Evolutionary conservation across 2,888 invertebrate genomes (phyloP).

Genomic region (Fragum fragum): DNA sequence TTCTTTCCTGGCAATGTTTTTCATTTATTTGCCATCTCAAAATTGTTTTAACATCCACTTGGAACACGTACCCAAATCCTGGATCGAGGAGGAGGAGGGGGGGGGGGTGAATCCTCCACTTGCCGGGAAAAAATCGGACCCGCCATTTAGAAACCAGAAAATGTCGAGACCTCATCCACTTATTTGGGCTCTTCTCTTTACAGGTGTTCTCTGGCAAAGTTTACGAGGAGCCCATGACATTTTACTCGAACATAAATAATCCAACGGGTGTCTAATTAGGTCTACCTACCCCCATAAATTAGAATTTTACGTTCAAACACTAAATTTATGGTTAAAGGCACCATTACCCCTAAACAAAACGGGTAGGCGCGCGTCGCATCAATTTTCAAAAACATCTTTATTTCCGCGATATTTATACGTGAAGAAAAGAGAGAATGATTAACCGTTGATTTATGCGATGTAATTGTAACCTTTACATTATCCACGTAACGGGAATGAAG

Average conservation of each 20-base stretch:
- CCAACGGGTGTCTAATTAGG: slow-evolving; percentile 21
- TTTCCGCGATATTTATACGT: background rate
- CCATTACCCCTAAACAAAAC: slow-evolving; percentile 22
- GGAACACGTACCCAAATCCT: too few relatives aligned
- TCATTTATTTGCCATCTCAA: too few relatives aligned
- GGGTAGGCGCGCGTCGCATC: slow-evolving; percentile 20
- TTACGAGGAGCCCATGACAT: slow-evolving; percentile 20
- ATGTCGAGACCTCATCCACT: background rate
- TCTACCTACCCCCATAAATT: slow-evolving; percentile 21
- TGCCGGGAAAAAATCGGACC: too few relatives aligned
- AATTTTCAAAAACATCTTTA: slow-evolving; percentile 15
- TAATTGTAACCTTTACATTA: too few relatives aligned
- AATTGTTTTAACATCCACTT: too few relatives aligned
- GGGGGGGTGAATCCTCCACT: too few relatives aligned
- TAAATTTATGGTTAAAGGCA: background rate
- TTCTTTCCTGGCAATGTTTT: too few relatives aligned
- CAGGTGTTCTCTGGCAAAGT: slow-evolving; percentile 17
- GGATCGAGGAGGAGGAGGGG: too few relatives aligned
- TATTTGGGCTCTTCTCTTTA: background rate
- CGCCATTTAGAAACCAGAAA: too few relatives aligned
- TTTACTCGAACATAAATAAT: slow-evolving; percentile 15
- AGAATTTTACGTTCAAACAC: slow-evolving; percentile 19
- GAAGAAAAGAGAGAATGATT: background rate
- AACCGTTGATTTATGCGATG: background rate
- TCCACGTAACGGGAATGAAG: too few relatives aligned